phyloP scores from a whole-genome alignment of 2,888 invertebrate genomes.

The Parnassius glacialis region DNA sequence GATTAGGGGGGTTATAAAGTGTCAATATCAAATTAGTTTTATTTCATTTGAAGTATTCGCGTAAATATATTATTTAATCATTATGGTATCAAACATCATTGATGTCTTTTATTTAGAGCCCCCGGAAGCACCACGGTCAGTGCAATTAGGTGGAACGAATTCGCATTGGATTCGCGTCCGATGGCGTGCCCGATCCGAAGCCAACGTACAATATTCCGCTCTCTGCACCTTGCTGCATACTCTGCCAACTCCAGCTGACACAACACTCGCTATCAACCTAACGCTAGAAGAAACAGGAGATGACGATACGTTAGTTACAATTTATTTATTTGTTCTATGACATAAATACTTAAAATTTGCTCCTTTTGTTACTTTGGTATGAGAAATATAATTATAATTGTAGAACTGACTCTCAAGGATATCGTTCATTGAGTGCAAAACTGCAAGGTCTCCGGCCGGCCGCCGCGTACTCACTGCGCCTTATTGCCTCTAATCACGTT shows the following conservation, averaged over 20 bases:
- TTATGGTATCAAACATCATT: no score
- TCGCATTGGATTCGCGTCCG: constrained; percentile 81
- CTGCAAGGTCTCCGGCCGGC: constrained; percentile 83
- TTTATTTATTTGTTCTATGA: background rate
- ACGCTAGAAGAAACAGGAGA: constrained; percentile 43
- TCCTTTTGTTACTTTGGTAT: constrained; percentile 5
- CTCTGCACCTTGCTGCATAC: constrained; percentile 47
- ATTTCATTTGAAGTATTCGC: no score
- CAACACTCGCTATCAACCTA: constrained; percentile 43
- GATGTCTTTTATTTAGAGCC: constrained; percentile 72
- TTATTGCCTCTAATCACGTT: constrained; percentile 85
- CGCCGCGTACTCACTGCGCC: constrained; percentile 84
- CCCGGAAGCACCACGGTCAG: constrained; percentile 85
- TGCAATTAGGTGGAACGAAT: constrained; percentile 81
- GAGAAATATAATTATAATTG: constrained; percentile 11
- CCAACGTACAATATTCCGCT: constrained; percentile 40
- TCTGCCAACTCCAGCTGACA: constrained; percentile 28
- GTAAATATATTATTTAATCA: no score
- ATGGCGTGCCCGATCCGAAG: constrained; percentile 63
- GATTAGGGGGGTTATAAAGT: no score
- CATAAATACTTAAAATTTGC: background rate
- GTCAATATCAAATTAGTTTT: no score
- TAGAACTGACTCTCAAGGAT: constrained; percentile 42
- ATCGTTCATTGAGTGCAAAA: constrained; percentile 38
- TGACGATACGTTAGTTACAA: constrained; percentile 36